Conservation (phyloP, 2,113 vertebrate genomes). For the Rhinolophus sinicus region DNA sequence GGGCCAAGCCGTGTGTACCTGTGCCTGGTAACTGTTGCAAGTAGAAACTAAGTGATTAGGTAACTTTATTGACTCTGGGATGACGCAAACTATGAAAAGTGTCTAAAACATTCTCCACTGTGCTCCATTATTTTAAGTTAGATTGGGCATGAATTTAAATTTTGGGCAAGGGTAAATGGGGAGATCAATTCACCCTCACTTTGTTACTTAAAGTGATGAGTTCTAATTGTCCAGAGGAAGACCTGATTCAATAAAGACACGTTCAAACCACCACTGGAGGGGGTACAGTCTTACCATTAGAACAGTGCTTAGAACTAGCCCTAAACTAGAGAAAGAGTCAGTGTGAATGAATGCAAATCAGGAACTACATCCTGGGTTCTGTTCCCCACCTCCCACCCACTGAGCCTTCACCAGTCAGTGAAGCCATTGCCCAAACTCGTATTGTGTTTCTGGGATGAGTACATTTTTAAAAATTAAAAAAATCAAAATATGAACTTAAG, state of each 20-base stretch:
- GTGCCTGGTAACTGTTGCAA: background rate
- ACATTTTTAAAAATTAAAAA: background rate
- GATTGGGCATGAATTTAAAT: slow-evolving; percentile 32
- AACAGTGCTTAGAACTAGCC: background rate
- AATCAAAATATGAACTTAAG: background rate
- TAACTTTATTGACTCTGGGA: slow-evolving; percentile 15
- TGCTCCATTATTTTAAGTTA: slow-evolving; percentile 24
- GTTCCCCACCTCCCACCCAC: background rate
- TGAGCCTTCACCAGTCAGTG: background rate
- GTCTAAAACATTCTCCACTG: background rate
- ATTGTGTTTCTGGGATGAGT: background rate
- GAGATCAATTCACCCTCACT: background rate
- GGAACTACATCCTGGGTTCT: background rate
- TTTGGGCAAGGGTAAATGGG: background rate
- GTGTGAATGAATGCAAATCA: background rate
- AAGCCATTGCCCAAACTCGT: background rate
- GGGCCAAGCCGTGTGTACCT: background rate
- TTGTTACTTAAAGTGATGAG: slow-evolving; percentile 25
- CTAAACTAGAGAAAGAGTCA: background rate
- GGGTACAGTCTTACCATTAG: background rate
- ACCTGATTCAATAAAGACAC: background rate
- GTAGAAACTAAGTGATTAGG: background rate
- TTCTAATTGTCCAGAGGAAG: background rate
- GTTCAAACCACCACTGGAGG: background rate
- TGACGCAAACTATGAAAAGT: background rate